phyloP scores from a whole-genome alignment of 1,140 invertebrate species.

The Drosophila serrata region DNA sequence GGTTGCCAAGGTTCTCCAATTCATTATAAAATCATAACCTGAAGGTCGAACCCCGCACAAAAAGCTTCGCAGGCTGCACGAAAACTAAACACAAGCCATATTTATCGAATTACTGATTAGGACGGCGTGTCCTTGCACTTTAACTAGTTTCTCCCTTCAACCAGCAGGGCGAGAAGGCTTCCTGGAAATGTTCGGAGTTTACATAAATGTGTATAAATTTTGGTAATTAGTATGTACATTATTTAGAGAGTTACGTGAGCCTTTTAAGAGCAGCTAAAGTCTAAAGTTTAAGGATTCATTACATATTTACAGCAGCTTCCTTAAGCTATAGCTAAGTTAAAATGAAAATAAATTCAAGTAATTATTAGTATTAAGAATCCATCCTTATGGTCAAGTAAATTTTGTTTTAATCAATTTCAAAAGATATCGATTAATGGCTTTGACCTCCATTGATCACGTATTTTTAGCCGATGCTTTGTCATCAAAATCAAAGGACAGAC shows the following conservation, averaged over 20 bases:
- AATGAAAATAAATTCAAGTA: neutral
- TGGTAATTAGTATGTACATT: neutral
- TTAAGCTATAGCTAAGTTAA: neutral
- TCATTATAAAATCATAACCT: slow-evolving; percentile 31
- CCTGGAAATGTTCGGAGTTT: neutral
- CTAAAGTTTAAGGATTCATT: neutral
- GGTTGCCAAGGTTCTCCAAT: slow-evolving; percentile 17
- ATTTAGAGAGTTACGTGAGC: neutral
- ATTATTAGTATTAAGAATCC: too few relatives aligned
- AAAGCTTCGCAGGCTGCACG: slow-evolving; percentile 6
- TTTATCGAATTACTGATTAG: slow-evolving; percentile 15
- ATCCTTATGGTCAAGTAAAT: too few relatives aligned
- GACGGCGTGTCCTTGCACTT: slow-evolving; percentile 9
- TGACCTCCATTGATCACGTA: slow-evolving; percentile 30
- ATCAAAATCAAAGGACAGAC: slow-evolving; percentile 34
- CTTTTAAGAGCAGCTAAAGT: too few relatives aligned
- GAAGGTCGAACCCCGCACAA: slow-evolving; percentile 4
- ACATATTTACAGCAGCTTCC: neutral
- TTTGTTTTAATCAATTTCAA: neutral
- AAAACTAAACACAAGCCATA: slow-evolving; percentile 5
- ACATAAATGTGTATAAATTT: neutral
- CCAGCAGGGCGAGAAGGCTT: neutral
- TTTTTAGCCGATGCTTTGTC: slow-evolving; percentile 37
- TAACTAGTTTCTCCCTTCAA: neutral
- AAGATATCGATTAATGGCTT: slow-evolving; percentile 26